Base-by-base conservation (phyloP, 2,888 invertebrate genomes). In the Lasius platythorax region DNA sequence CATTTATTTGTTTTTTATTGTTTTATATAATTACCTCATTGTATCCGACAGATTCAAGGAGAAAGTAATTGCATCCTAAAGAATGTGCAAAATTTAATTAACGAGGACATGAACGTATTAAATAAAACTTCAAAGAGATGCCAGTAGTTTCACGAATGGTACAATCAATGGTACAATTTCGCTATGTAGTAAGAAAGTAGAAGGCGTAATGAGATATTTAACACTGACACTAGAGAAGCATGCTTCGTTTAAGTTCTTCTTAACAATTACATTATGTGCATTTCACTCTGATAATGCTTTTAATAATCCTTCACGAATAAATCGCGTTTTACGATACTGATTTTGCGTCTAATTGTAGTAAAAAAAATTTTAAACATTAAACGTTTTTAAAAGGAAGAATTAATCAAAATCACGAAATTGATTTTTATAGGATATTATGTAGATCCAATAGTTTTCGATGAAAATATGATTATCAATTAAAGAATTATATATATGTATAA, bases 41-140 rank as follows among this genome's bases (percentile, higher is more conserved):
- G 46, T 67, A 72, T 61, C 61, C 64, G 83, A 78, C 58, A 73
- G 8, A n/a, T 50, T 18, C 50, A 53, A 74, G 28, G 8, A 43
- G 28, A 73, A n/a, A 58, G 46, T 46, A 79, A 72, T 79, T 61
- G 79, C 23, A 37, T 23, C 33, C 18, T 5, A 46, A 81, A 81
- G 79, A 81, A 81, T 74, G 79, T 33, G 61, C 79, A 74, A 81
- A 87, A 76, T 86, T 78, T 87, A 68, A 86, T 73, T 87, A 70
- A n/a, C 85, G 68, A 63, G 30, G 61, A 50, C 63, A 63, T 74
- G 15, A 70, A 30, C 66, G 81, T 75, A 83, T 85, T 81, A 82
- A 72, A 72, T 79, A 79, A 73, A 64, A 87, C 76, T 66, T 89
- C 89, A 88, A 89, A 88, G 85, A 83, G 87, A 88, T 89, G 78